Base-by-base conservation (phyloP, 2,888 invertebrate genomes). In the Sericinus montela region DNA sequence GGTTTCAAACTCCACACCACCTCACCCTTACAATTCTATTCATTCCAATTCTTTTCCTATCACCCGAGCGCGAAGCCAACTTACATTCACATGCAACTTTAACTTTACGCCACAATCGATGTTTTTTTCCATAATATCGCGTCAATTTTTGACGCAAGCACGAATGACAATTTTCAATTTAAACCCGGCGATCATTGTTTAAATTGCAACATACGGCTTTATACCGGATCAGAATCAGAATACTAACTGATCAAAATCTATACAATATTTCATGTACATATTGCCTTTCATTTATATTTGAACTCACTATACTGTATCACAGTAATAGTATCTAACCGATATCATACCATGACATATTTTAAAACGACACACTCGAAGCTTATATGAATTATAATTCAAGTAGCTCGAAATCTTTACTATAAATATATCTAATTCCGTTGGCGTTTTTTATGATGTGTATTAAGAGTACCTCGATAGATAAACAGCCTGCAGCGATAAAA, bases 271-370 rank as follows among this genome's bases (percentile, higher is more conserved):
- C n/a, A 41, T 38, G 19, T 35, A 15, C 16, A 13, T 30, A 48
- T 51, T 40, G 30, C 45, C 41, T 42, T 45, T 39, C 13, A 9
- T 40, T 50, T 46, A 51, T 38, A 41, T 41, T 35, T 37, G 50
- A 51, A 51, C 45, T 49, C 43, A 52, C 42, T 51, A 49, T 48
- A 44, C 25, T 62, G 61, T 64, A 67, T 65, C 65, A 63, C 67
- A 65, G 63, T 58, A 62, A 66, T 64, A 63, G 60, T 62, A 63
- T 56, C 60, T 56, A 58, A 59, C 53, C 51, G 62, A 62, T 54
- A 59, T 54, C 58, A 57, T 54, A 61, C 53, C 48, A 58, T 57
- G 50, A 42, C 14, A 13, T 32, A 46, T 35, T 13, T 32, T 43
- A 23, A 25, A 54, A 58, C 51, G 57, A 61, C 52, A 57, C 56